phyloP scores from a whole-genome alignment of 92 coral and sea anemone species.

The Anthopleura xanthogrammica region DNA sequence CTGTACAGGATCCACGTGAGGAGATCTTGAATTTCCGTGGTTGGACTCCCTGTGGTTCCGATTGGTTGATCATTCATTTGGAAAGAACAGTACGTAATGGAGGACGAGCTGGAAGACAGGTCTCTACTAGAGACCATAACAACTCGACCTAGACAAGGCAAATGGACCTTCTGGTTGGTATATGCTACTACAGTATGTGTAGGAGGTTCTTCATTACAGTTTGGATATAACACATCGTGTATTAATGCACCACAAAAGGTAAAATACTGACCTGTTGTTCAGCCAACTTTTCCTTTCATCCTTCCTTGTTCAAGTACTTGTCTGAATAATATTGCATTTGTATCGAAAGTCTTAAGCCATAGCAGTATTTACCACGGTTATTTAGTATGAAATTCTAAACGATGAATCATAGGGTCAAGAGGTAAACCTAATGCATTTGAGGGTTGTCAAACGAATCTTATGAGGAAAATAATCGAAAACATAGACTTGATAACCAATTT shows the following conservation, averaged over 20 bases:
- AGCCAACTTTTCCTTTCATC: background rate
- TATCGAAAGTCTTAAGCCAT: slow-evolving; percentile 5
- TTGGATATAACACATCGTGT: slow-evolving; percentile 83
- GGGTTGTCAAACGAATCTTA: too few species aligned
- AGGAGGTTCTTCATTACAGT: slow-evolving; percentile 86
- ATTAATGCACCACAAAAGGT: slow-evolving; percentile 90
- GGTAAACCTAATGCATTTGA: too few species aligned
- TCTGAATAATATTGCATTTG: background rate
- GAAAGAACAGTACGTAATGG: background rate
- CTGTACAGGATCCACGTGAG: too few species aligned
- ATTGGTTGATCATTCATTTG: background rate
- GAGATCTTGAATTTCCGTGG: background rate
- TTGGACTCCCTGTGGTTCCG: slow-evolving; percentile 13
- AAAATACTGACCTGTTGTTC: background rate
- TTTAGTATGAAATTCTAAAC: too few species aligned
- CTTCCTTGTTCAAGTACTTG: too few species aligned
- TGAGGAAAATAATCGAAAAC: too few species aligned
- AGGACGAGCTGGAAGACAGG: slow-evolving; percentile 11
- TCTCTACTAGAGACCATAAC: slow-evolving; percentile 3
- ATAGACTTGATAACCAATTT: too few species aligned
- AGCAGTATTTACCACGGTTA: background rate
- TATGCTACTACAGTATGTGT: slow-evolving; percentile 68
- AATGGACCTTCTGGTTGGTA: slow-evolving; percentile 80
- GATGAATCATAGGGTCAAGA: too few species aligned
- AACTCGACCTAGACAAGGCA: slow-evolving; percentile 1